phyloP scores from a whole-genome alignment of 2,888 invertebrate species.

The Thecophora atra region DNA sequence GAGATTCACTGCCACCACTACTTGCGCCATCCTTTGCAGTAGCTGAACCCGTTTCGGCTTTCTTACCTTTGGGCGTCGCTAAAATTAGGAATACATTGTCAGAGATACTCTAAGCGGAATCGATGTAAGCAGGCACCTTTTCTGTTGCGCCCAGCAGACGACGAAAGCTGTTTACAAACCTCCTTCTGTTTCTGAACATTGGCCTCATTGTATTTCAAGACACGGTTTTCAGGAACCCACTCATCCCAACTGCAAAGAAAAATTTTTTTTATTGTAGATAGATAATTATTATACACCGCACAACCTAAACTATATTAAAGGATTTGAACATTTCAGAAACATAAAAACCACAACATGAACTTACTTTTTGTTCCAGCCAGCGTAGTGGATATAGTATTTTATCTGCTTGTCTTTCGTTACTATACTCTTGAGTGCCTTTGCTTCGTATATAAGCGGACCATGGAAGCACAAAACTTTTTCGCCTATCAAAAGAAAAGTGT shows the following conservation, averaged over 20 bases:
- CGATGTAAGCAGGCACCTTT: conserved; percentile 67
- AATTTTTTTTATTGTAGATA: background rate
- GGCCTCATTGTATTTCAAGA: conserved; percentile 88
- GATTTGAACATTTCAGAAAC: background rate
- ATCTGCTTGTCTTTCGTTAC: conserved; percentile 86
- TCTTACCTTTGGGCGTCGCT: conserved; percentile 63
- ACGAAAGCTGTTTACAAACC: conserved; percentile 81
- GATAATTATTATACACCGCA: too few species aligned
- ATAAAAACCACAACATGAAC: conserved; percentile 48
- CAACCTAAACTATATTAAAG: background rate
- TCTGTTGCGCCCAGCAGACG: conserved; percentile 75
- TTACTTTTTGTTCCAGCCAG: conserved; percentile 98
- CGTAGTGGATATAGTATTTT: conserved; percentile 94
- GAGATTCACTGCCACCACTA: conserved; percentile 65
- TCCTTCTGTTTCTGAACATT: conserved; percentile 90
- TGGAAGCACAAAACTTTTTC: conserved; percentile 95
- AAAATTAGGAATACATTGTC: conserved; percentile 1
- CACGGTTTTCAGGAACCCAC: conserved; percentile 91
- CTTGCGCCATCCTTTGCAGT: conserved; percentile 50
- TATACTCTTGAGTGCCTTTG: conserved; percentile 89
- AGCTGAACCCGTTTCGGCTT: conserved; percentile 52
- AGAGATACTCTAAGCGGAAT: background rate
- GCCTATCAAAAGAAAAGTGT: conserved; percentile 68
- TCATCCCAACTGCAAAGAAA: conserved; percentile 81
- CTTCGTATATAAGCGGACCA: conserved; percentile 95